phyloP scores from a whole-genome alignment of 2,797 vertebrate genomes.

The Tenualosa thibaudeaui region DNA sequence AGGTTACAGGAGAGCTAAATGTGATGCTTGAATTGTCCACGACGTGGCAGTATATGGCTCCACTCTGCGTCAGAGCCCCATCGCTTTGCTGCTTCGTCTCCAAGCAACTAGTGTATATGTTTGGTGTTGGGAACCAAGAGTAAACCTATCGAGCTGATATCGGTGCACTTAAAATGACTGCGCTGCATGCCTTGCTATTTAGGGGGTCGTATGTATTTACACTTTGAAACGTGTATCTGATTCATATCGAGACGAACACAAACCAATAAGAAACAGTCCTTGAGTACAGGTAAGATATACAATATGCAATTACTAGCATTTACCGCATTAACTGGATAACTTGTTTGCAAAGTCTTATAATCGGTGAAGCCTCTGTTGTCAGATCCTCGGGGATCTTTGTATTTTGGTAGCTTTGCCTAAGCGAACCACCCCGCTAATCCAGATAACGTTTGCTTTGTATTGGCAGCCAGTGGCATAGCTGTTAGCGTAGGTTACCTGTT shows the following conservation, averaged over 20 bases:
- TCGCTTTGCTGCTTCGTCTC: slow-evolving; percentile 53
- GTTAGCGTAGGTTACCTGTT: slow-evolving; percentile 46
- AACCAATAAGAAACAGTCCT: background rate
- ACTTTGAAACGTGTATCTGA: background rate
- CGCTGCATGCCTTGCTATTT: background rate
- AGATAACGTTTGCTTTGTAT: background rate
- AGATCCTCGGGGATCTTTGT: background rate
- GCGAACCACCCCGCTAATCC: background rate
- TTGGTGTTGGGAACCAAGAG: background rate
- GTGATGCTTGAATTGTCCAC: background rate
- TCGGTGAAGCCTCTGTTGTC: no score
- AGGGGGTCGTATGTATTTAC: background rate
- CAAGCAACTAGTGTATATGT: slow-evolving; percentile 71
- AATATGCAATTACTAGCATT: background rate
- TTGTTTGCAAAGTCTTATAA: no score
- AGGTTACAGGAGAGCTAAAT: no score
- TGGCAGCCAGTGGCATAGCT: background rate
- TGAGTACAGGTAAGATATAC: background rate
- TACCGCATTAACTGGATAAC: no score
- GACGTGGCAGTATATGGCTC: background rate
- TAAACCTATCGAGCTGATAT: background rate
- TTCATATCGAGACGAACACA: background rate
- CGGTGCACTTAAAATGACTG: background rate
- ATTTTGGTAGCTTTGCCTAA: background rate
- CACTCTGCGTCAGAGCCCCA: background rate